phyloP scores from a whole-genome alignment of 2,888 invertebrate species.

The Macrosiphum euphorbiae region DNA sequence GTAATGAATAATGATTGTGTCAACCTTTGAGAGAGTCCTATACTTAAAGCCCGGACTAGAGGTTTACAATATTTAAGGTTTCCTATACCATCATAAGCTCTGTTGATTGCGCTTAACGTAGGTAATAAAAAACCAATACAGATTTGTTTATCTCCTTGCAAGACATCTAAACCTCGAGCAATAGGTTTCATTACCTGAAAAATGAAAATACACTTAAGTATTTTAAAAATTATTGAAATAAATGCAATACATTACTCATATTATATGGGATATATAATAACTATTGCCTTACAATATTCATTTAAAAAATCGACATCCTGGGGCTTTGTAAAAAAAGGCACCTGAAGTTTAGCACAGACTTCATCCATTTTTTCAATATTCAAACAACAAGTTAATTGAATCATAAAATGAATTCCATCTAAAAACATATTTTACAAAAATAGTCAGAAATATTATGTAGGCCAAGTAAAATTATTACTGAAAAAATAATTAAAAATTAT shows the following conservation, averaged over 20 bases:
- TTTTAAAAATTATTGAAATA: not conserved
- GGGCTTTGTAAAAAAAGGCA: not conserved
- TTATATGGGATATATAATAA: too few relatives aligned
- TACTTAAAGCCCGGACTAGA: not conserved
- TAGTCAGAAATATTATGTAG: too few relatives aligned
- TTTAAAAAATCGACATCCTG: not conserved
- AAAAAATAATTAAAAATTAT: not conserved
- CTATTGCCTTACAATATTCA: not conserved
- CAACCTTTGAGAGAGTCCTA: not conserved
- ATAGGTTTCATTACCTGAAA: conserved; percentile 21
- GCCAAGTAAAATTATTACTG: not conserved
- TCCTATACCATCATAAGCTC: not conserved
- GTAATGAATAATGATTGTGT: not conserved
- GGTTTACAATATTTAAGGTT: conserved; percentile 9
- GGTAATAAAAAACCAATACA: not conserved
- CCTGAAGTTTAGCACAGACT: not conserved
- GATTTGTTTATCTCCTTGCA: conserved; percentile 8
- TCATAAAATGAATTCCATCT: not conserved
- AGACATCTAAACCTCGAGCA: not conserved
- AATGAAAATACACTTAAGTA: not conserved
- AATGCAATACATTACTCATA: not conserved
- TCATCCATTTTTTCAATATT: not conserved
- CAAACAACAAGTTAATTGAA: not conserved
- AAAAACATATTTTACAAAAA: not conserved
- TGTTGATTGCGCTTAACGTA: not conserved